Percentiles rank a stretch among this genome's conserved stretches.
phyloP scores from a whole-genome alignment of 2,113 vertebrate species.

The Bagarius yarrelli region DNA sequence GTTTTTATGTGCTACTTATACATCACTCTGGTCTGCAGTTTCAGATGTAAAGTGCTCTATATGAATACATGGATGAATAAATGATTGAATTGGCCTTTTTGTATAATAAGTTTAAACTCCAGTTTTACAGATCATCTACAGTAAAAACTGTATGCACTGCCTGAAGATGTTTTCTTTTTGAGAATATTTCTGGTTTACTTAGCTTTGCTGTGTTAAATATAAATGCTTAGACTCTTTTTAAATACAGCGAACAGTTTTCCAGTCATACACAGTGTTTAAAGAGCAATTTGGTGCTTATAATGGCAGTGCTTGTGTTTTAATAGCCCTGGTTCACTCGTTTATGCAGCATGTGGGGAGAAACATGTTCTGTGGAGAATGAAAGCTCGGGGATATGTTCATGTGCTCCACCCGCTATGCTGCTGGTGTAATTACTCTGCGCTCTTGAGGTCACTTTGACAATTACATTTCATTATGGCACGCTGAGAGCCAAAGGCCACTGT shows the following conservation, averaged over 20 bases:
- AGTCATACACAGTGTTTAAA: background rate
- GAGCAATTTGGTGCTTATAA: background rate
- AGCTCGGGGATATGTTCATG: background rate
- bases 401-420: background rate
- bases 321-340: background rate
- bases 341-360: conserved; percentile 8
- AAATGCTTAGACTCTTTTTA: background rate
- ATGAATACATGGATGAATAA: no score
- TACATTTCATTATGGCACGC: background rate
- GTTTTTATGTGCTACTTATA: no score
- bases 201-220: background rate
- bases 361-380: conserved; percentile 13
- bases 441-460: conserved; percentile 28
- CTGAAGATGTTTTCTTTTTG: background rate
- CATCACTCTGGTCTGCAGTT: no score
- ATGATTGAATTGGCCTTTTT: no score
- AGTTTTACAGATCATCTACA: background rate
- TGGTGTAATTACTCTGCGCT: conserved; percentile 19
- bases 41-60: no score
- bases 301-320: background rate
- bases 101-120: no score
- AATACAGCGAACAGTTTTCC: background rate
- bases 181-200: background rate
- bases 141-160: background rate
- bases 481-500: conserved; percentile 9